Evolutionary conservation across 2,888 invertebrate species (phyloP), one percentile per base, ranked within the genome.

Genomic region (Marronus borbonicus): DNA sequence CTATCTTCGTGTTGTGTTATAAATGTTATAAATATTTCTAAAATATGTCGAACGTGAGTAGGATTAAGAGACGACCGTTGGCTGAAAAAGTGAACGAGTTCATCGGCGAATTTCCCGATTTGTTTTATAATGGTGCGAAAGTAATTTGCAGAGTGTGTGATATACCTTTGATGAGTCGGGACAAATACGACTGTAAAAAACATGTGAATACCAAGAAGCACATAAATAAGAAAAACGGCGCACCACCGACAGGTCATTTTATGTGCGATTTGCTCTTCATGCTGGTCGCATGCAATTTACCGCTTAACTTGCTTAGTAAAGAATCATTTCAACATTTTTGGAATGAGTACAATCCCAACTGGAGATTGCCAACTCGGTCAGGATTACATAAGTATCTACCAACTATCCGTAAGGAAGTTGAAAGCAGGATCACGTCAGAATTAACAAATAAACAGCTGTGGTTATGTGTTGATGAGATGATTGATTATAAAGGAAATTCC

Each of bases 91-190:
- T 31, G 31, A 31, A 31, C 5, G 31, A 31, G 31, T 31, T 31
- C 5, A 31, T 31, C 31, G 4, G 5, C 5, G 31, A 31, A 31
- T 31, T 31, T 31, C 31, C 31, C 5, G 31, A 31, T 31, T 31
- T 31, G 24, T 62, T 7, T 8, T 62, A 62, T 12, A 24, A 62
- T 12, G 62, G 62, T 62, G 62, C 62, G 1, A 62, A 62, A 62
- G 24, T 62, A 62, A 62, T 62, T 7, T 62, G 62, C 28, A 62
- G 24, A 28, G 20, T 31, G 4, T 31, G 31, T 3, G 31, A 31
- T 31, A 31, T 31, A 31, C 31, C 31, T 31, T 31, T 31, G 31
- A 31, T 31, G 31, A 31, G 31, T 5, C 31, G 31, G 4, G 31
- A 31, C 31, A 31, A 31, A 31, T 31, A 31, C 31, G 31, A 31